These are phyloP conservation scores for Muscicapa striata DNA, from an alignment of 2,797 vertebrate genomes.

Conservation along the genomic window DNA sequence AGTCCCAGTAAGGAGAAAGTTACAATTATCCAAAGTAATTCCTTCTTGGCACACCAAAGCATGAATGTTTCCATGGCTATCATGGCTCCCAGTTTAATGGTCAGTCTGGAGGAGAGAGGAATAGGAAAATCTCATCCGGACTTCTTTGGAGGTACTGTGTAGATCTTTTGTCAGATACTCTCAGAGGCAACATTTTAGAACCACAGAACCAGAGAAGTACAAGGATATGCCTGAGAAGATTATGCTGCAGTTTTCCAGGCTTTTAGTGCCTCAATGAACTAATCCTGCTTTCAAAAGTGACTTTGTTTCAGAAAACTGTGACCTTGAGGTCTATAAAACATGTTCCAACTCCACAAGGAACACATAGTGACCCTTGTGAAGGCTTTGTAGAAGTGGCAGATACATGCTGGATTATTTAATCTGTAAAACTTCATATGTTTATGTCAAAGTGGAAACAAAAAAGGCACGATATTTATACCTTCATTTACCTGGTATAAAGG, in stretches of 20 bases:
- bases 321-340: neutral
- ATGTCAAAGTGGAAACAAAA: neutral
- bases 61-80: neutral
- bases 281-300: neutral
- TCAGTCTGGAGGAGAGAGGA: neutral
- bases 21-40: neutral
- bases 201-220: neutral
- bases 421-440: neutral
- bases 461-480: neutral
- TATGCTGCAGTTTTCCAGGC: neutral
- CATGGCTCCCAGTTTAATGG: neutral
- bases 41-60: neutral
- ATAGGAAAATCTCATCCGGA: neutral
- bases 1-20: neutral
- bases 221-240: neutral
- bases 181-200: neutral
- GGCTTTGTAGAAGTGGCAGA: neutral
- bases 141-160: neutral
- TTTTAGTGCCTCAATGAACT: neutral
- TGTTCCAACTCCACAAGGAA: neutral
- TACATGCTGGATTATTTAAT: neutral
- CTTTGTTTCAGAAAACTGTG: neutral
- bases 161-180: neutral
- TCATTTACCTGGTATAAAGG: neutral
- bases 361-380: neutral